These are phyloP conservation scores for Gnathonemus longibarbis DNA, from an alignment of 2,113 vertebrate genomes.

Conservation along the genomic window DNA sequence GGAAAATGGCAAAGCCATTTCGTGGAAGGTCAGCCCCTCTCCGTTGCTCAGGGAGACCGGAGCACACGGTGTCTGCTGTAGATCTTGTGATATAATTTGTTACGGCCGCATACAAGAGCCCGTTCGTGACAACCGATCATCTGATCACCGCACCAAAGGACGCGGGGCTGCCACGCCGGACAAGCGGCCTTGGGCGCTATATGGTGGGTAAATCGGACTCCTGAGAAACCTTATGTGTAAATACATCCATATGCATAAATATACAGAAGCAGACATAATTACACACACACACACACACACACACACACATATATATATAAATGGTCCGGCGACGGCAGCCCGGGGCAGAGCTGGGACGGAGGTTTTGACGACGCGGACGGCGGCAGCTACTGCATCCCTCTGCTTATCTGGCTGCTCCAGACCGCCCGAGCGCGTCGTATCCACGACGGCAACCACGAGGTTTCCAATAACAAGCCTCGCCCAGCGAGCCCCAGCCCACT, in stretches of 20 bases:
- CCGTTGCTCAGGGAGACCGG: not conserved
- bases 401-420: constrained; percentile 71
- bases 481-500: constrained; percentile 40
- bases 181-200: not conserved
- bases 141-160: constrained; percentile 6
- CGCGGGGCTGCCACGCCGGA: not conserved
- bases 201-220: not conserved
- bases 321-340: constrained; percentile 59
- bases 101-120: not conserved
- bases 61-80: not conserved
- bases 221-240: not conserved
- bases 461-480: constrained; percentile 54
- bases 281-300: not conserved
- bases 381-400: constrained; percentile 29
- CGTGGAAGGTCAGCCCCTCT: not conserved
- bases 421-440: constrained; percentile 55
- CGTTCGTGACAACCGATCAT: constrained; percentile 7
- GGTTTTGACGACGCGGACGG: constrained; percentile 40
- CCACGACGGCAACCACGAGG: constrained; percentile 49
- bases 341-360: constrained; percentile 49
- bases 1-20: not conserved
- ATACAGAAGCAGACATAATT: not conserved
- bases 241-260: not conserved
- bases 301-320: not conserved
- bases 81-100: constrained; percentile 19